Base-by-base conservation (phyloP, 2,113 vertebrate species). In the Ceratotherium simum region DNA sequence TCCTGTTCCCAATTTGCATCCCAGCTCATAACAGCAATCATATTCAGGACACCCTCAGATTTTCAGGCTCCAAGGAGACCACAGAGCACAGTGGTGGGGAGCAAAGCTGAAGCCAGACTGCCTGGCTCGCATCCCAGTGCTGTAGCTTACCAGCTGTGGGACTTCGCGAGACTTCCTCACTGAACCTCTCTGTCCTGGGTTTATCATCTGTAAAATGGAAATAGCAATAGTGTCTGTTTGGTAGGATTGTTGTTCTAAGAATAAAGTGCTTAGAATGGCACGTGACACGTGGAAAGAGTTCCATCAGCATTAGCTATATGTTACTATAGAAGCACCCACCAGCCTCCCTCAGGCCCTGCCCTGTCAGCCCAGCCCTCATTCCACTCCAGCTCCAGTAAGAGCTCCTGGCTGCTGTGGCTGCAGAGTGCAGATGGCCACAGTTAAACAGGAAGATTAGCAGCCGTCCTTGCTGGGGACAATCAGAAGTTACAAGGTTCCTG, bases 401-500 rank as follows among this genome's bases (percentile, higher is more conserved):
- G 10, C 9, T 82, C 60, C 25, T 0, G 36, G 65, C 54, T 92
- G 56, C 60, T 88, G 10, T 65, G 4, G 0, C 94, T 65, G 72
- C 51, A n/a, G 92, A 89, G 87, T 13, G 25, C 90, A 96, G 83
- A 88, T 48, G 65, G 73, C 80, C 95, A 88, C 72, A 82, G 78
- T 72, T 70, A 84, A 87, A 90, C 65, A 39, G 27, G 69, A 86
- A 92, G 79, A 80, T 60, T 29, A 80, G 83, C 82, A 94, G 86
- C 75, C 58, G 0, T 91, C 75, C 79, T 96, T 94, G 75, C 16
- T 95, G 94, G 87, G 94, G 87, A 87, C 95, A 91, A 76, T 64
- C 92, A 94, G 92, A 97, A 96, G 92, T 90, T 92, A 90, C 82
- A 75, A 42, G 87, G n/a, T 90, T 95, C 92, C 96, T 75, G 46